Evolutionary conservation across 2,113 vertebrate species (phyloP).

Genomic region (Onychorhynchus coronatus): DNA sequence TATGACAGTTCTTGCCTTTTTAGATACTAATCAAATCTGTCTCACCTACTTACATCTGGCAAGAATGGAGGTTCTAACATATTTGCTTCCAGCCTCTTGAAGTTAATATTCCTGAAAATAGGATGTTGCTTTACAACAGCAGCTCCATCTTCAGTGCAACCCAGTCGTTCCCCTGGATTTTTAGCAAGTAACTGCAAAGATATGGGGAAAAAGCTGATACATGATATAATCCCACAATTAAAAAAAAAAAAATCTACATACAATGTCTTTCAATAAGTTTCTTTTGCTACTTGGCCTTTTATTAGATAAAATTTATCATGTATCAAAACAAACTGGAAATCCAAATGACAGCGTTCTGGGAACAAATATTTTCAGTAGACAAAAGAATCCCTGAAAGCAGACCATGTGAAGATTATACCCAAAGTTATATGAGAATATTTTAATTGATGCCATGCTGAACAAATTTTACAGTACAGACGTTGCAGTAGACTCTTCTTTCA

Average conservation of each 20-base stretch:
- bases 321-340: neutral
- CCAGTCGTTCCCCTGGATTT: constrained; percentile 84
- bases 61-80: constrained; percentile 89
- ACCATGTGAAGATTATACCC: neutral
- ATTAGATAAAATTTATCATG: neutral
- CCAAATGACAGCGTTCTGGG: neutral
- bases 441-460: neutral
- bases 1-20: neutral
- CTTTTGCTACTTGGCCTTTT: neutral
- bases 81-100: constrained; percentile 88
- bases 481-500: neutral
- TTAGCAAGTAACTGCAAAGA: constrained; percentile 83
- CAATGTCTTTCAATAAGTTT: neutral
- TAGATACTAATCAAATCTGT: constrained; percentile 62
- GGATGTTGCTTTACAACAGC: constrained; percentile 83
- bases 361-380: neutral
- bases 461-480: neutral
- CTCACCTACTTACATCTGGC: constrained; percentile 84
- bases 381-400: neutral
- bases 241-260: neutral
- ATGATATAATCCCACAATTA: neutral
- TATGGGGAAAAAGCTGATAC: neutral
- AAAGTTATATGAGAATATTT: neutral
- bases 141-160: constrained; percentile 81
- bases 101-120: constrained; percentile 90